Evolutionary conservation across 2,113 vertebrate species (phyloP).

Genomic region (Emydocephalus ijimae): DNA sequence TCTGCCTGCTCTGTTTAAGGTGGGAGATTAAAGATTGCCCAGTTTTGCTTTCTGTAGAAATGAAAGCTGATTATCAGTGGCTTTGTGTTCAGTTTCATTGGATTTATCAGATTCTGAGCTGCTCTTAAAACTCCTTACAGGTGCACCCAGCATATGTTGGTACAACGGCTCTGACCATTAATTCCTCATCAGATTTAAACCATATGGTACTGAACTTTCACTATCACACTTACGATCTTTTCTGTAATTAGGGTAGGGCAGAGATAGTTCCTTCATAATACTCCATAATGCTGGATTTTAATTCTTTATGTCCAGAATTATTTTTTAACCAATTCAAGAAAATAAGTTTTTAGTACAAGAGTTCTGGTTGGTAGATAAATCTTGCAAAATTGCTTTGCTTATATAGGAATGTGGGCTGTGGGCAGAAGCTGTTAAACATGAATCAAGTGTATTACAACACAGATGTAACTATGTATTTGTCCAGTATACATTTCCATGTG

Average conservation of each 20-base stretch:
- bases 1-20: too few relatives aligned
- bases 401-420: background rate
- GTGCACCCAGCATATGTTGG: background rate
- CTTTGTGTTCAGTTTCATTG: too few relatives aligned
- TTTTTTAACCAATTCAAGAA: background rate
- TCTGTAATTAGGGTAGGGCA: background rate
- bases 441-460: background rate
- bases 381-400: background rate
- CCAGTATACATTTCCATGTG: background rate
- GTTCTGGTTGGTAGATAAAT: background rate
- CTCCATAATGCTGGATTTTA: background rate
- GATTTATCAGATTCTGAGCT: too few relatives aligned
- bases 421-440: background rate
- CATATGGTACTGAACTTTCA: background rate
- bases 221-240: rapidly evolving
- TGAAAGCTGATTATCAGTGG: too few relatives aligned
- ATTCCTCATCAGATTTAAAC: background rate
- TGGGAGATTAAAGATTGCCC: too few relatives aligned
- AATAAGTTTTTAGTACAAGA: background rate
- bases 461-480: background rate
- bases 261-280: background rate
- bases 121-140: too few relatives aligned
- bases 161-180: background rate
- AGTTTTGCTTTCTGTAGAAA: too few relatives aligned
- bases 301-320: background rate